Conservation (phyloP, 2,797 vertebrate species). For the Pogoniulus pusillus region DNA sequence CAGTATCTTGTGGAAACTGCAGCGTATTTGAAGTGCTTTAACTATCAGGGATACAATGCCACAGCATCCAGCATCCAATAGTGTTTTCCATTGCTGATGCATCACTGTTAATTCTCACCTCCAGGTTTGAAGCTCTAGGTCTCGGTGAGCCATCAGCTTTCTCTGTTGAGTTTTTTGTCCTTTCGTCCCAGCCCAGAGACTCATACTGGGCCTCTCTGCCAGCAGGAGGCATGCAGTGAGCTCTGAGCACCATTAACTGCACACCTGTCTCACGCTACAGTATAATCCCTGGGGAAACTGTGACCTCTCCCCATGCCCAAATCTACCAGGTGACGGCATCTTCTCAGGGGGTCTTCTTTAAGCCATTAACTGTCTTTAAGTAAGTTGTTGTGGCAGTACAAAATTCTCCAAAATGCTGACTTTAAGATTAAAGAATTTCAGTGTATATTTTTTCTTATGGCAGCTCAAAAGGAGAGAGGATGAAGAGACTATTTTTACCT, state of each 20-base stretch:
- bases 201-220: background rate
- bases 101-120: background rate
- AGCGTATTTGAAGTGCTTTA: background rate
- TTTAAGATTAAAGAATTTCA: background rate
- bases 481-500: background rate
- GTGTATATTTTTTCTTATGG: background rate
- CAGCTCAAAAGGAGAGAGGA: background rate
- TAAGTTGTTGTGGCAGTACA: background rate
- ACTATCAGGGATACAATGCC: too few relatives aligned
- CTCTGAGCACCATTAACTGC: background rate
- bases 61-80: background rate
- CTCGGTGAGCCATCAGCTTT: background rate
- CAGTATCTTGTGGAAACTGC: background rate
- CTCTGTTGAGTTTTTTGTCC: background rate
- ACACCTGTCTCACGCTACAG: background rate
- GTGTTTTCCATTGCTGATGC: background rate
- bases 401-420: background rate
- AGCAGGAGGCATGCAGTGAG: background rate
- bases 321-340: background rate
- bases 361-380: background rate
- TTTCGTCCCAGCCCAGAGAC: background rate
- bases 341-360: background rate
- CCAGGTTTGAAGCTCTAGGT: background rate
- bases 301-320: background rate
- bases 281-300: rapidly evolving